Evolutionary conservation across 2,888 invertebrate genomes (phyloP).

Genomic region (Erebia palarica): DNA sequence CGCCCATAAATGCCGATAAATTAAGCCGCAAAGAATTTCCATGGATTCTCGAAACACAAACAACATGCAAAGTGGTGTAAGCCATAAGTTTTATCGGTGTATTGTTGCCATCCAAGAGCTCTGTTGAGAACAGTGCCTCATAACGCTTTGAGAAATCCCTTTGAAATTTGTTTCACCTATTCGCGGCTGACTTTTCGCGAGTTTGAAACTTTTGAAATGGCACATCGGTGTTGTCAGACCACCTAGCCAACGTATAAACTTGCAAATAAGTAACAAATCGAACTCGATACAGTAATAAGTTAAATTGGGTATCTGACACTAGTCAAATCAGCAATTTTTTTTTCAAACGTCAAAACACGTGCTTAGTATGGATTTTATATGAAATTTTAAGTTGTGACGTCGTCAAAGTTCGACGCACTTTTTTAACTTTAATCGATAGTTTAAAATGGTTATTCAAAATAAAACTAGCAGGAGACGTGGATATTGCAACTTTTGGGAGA

Average conservation of each 20-base stretch:
- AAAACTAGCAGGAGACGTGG: too few species aligned
- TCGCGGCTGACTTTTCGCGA: conserved; percentile 52
- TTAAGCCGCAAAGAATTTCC: conserved; percentile 33
- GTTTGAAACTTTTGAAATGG: conserved; percentile 44
- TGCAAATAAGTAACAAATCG: conserved; percentile 14
- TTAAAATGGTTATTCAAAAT: too few species aligned
- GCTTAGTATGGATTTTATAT: too few species aligned
- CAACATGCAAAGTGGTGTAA: conserved; percentile 48
- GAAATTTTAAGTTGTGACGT: too few species aligned
- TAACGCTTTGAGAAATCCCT: conserved; percentile 57
- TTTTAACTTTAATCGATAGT: too few species aligned
- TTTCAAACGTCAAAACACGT: too few species aligned
- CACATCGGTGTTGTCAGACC: conserved; percentile 54
- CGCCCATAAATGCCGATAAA: conserved; percentile 20
- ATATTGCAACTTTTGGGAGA: too few species aligned
- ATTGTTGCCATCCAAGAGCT: conserved; percentile 63
- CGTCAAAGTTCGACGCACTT: too few species aligned
- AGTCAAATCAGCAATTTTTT: too few species aligned
- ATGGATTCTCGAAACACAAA: conserved; percentile 41
- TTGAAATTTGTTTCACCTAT: conserved; percentile 70
- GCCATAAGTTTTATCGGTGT: conserved; percentile 70
- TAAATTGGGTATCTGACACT: too few species aligned
- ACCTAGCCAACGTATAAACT: conserved; percentile 56
- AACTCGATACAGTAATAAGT: background rate
- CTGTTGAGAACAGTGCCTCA: conserved; percentile 55